phyloP scores from a whole-genome alignment of 2,113 vertebrate species.

The Pteronura brasiliensis region DNA sequence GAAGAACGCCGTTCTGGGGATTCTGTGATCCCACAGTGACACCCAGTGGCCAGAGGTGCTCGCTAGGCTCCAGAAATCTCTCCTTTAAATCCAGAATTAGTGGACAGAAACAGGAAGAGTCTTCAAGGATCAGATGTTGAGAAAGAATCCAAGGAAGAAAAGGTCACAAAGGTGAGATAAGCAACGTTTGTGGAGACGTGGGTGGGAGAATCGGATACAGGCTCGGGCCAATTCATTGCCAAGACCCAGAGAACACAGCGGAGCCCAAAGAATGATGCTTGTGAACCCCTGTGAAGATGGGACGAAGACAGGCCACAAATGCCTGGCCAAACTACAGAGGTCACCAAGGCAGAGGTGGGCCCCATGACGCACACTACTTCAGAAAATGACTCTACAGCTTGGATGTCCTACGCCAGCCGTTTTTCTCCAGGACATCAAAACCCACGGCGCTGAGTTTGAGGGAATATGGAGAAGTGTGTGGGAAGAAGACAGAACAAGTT shows the following conservation, averaged over 20 bases:
- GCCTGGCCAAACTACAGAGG: neutral
- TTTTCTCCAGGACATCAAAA: neutral
- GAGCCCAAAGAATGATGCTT: rapidly evolving
- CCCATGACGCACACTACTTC: rapidly evolving
- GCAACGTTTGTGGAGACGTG: rapidly evolving
- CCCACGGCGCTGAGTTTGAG: rapidly evolving
- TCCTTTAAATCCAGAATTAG: neutral
- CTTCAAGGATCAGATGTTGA: neutral
- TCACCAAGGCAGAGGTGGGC: neutral
- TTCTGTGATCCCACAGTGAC: constrained; percentile 71
- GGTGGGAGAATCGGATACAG: neutral
- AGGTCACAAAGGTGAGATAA: rapidly evolving
- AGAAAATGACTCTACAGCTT: neutral
- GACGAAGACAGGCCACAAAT: rapidly evolving
- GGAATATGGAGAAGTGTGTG: rapidly evolving
- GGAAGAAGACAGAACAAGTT: neutral
- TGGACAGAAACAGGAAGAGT: neutral
- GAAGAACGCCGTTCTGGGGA: rapidly evolving
- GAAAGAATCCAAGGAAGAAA: neutral
- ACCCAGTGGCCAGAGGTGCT: constrained; percentile 71
- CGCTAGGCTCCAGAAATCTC: neutral
- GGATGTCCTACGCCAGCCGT: neutral
- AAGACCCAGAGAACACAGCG: rapidly evolving
- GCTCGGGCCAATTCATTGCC: rapidly evolving
- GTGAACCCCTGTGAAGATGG: rapidly evolving